Evolutionary conservation across 1,140 invertebrate genomes (phyloP), one percentile per base, ranked within the genome.

Genomic region (Eriocheir sinensis): DNA sequence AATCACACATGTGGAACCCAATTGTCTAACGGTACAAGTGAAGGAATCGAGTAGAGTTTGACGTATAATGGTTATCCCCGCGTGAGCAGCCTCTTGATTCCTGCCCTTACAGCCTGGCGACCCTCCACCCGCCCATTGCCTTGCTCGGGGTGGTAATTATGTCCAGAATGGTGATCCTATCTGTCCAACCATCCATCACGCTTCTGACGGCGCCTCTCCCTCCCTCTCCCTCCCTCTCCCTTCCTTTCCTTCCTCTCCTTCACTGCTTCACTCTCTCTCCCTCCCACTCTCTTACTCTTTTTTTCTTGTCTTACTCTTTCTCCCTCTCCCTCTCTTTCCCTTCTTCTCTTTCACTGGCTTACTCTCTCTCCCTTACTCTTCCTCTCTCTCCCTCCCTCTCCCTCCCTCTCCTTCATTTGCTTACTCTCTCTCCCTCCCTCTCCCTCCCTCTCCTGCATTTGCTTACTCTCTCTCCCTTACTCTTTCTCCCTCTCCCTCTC

Each of bases 381-480:
- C 15, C 60, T 72, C 60, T 86, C 53, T 60, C 89, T 32, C 44
- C 32, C 53, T 36, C 89, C 17, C 44, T 90, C 53, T 34, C 89
- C 27, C 41, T 90, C 53, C 27, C 44, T 60, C 27, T 72, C 32
- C 2, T 8, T 85, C 81, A 27, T 34, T 27, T n/a, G n/a, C n/a
- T n/a, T n/a, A n/a, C n/a, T n/a, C n/a, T n/a, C n/a, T 48, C 6
- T 89, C 44, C 53, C 88, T 89, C 41, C 32, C 41, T 44, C 15
- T 88, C 85, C 27, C 15, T 88, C 85, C 30, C 36, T 88, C 85
- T 12, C 36, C 44, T 40, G 21, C 36, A n/a, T 40, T 88, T 6
- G 27, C 32, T 36, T 12, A 15, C 38, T 36, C 38, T 3, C 60
- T 32, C 30, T 53, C 30, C 17, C 3, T n/a, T n/a, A n/a, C 48